Evolutionary conservation across 2,888 invertebrate species (phyloP), one percentile per base, ranked within the genome.

Genomic region (Drosophila vallismaia): DNA sequence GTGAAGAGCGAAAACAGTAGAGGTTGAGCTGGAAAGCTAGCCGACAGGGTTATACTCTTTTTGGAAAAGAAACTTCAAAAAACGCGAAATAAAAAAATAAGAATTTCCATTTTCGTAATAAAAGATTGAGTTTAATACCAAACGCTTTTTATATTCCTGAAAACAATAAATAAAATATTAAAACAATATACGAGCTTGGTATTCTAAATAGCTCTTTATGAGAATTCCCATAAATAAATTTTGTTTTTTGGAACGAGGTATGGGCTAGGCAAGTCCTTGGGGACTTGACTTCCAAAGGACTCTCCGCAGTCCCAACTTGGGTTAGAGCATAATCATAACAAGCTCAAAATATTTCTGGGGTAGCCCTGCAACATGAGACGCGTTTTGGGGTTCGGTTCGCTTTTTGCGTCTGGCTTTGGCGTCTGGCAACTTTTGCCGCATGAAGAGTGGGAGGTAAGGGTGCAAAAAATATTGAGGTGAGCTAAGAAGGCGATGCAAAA

Each of bases 351-450:
- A 68, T 62, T 62, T 31, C 62, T 68, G 69, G 68, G 68, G 57
- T 68, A 48, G 57, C 68, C 66, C 57, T 52, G 60, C 46, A 54
- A 69, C 51, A 55, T 52, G 70, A 68, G 69, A 60, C 68, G 69
- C 60, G 44, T 8, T 14, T 45, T 53, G 50, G 60, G 68, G 36
- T 31, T 67, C 50, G 45, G 24, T 60, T 38, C 60, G 66, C 59
- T 68, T 48, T 51, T 55, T 51, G 62, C 52, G 80, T 78, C 79
- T 77, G 72, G 77, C 81, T 66, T 38, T 70, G 75, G 62, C 72
- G 83, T 82, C 81, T 83, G 82, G 73, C 51, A 82, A 82, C 70
- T 80, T 80, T 79, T 26, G 28, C 42, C 19, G 38, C 36, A 12
- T 12, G 4, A 1, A 19, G 9, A n/a, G 38, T 7, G 45, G 63